phyloP scores from a whole-genome alignment of 2,113 vertebrate genomes.

The Thalassoma bifasciatum region DNA sequence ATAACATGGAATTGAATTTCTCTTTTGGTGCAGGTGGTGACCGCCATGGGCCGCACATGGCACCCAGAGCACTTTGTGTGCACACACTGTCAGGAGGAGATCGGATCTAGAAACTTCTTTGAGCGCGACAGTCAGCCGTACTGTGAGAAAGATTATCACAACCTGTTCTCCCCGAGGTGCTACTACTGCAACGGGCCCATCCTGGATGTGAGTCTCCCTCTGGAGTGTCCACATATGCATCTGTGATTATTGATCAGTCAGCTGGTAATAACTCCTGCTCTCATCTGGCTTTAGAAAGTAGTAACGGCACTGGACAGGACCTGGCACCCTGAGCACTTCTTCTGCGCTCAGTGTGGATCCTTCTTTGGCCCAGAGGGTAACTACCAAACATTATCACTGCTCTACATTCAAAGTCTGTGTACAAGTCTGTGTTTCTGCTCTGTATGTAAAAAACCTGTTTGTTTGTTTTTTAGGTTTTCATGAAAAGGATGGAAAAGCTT shows the following conservation, averaged over 20 bases:
- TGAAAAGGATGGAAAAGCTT: constrained; percentile 98
- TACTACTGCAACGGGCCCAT: constrained; percentile 98
- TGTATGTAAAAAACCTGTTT: background rate
- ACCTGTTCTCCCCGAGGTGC: constrained; percentile 97
- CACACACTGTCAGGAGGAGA: constrained; percentile 98
- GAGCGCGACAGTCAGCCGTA: constrained; percentile 97
- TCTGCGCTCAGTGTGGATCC: constrained; percentile 97
- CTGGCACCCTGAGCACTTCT: constrained; percentile 99
- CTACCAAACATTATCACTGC: background rate
- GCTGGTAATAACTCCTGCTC: background rate
- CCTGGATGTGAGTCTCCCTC: constrained; percentile 88
- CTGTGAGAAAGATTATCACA: constrained; percentile 97
- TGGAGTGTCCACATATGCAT: too few species aligned
- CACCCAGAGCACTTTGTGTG: constrained; percentile 99
- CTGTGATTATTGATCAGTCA: background rate
- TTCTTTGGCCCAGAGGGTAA: constrained; percentile 95
- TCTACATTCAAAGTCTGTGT: background rate
- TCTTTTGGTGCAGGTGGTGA: constrained; percentile 88
- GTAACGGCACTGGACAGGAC: constrained; percentile 97
- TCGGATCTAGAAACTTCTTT: constrained; percentile 98
- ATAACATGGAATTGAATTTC: too few species aligned
- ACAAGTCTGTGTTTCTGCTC: background rate
- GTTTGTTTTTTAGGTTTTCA: constrained; percentile 92
- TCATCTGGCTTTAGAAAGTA: constrained; percentile 89
- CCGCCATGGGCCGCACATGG: constrained; percentile 98